Evolutionary conservation across 2,888 invertebrate species (phyloP).

Genomic region (Oasisia sp.): DNA sequence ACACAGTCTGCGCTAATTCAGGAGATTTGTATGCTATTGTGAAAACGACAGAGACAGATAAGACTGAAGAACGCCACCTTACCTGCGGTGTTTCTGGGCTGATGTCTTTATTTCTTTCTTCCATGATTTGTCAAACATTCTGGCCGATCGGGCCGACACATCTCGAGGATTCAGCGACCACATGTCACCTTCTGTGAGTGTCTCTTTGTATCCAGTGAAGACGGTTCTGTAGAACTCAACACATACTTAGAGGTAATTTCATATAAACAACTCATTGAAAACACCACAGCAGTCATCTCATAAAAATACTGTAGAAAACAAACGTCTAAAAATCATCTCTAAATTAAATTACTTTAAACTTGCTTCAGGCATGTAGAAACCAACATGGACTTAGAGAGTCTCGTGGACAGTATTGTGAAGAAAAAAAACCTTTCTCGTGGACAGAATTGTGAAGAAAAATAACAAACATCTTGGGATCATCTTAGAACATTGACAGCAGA

Average conservation of each 20-base stretch:
- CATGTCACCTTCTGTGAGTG: conserved; percentile 58
- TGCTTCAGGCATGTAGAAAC: too few species aligned
- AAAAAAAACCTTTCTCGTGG: too few species aligned
- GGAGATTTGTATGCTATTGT: neutral
- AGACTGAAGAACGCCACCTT: neutral
- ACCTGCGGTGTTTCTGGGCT: neutral
- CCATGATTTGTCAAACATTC: conserved; percentile 53
- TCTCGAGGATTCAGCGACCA: conserved; percentile 62
- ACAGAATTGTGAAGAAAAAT: too few species aligned
- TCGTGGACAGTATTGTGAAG: too few species aligned
- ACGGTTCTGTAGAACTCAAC: conserved; percentile 33
- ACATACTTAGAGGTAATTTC: neutral
- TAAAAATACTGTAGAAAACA: too few species aligned
- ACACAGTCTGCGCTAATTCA: neutral
- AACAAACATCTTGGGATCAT: too few species aligned
- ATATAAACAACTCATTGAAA: too few species aligned
- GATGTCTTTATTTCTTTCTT: conserved; percentile 45
- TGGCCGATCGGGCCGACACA: conserved; percentile 47
- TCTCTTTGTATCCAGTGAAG: conserved; percentile 56
- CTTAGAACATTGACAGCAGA: too few species aligned
- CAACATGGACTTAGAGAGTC: too few species aligned
- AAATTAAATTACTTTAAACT: too few species aligned
- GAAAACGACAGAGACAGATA: neutral
- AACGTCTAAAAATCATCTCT: too few species aligned
- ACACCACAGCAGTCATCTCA: too few species aligned